A percentile compares a stretch with the other conserved stretches of the same genome.
These are phyloP conservation scores for Lamprologus tigripictilis DNA, from an alignment of 2,113 vertebrate genomes.

Conservation along the genomic window DNA sequence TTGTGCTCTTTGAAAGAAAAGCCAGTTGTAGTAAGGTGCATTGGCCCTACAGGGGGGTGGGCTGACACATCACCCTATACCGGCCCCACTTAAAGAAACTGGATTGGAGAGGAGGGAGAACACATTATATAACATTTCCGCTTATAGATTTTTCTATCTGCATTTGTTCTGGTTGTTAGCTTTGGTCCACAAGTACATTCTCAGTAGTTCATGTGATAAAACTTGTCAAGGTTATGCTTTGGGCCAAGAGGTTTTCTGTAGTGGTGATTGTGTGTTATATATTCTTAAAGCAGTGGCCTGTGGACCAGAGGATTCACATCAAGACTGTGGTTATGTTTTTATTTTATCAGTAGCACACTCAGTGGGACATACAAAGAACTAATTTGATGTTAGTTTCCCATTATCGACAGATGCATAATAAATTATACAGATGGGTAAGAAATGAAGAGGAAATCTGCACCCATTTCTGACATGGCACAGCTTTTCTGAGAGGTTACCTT, in stretches of 20 bases:
- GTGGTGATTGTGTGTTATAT: background rate
- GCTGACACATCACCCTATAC: constrained; percentile 15
- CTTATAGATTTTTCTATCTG: background rate
- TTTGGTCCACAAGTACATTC: background rate
- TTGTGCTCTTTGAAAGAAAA: background rate
- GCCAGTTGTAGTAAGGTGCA: background rate
- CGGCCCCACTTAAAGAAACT: constrained; percentile 41
- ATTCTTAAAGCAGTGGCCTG: background rate
- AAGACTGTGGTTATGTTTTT: background rate
- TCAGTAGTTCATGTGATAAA: background rate
- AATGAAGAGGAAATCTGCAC: background rate
- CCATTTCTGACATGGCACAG: background rate
- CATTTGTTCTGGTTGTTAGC: background rate
- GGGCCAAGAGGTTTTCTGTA: background rate
- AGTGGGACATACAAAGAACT: background rate
- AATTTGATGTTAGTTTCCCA: background rate
- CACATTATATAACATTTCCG: constrained; percentile 30
- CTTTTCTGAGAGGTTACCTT: background rate
- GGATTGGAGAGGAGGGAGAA: constrained; percentile 29
- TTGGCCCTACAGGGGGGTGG: background rate
- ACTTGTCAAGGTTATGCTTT: background rate
- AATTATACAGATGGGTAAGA: background rate
- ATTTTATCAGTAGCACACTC: background rate
- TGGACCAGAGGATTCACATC: background rate
- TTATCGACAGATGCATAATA: background rate